Conservation (phyloP, 2,888 invertebrate species). For the Aricia artaxerxes region DNA sequence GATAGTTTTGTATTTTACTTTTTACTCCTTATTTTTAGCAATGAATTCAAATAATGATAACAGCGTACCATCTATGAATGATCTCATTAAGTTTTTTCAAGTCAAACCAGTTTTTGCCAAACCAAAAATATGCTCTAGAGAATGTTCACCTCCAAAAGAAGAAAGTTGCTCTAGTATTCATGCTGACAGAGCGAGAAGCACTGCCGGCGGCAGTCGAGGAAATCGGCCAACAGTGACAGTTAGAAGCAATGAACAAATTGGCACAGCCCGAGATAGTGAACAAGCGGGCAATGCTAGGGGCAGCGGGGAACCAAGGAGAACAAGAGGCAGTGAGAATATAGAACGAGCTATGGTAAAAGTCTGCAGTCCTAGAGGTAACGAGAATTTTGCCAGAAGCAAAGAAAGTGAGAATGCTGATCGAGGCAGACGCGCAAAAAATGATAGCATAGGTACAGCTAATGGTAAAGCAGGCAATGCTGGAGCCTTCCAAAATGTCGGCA, state of each 20-base stretch:
- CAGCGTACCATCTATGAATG: constrained; percentile 50
- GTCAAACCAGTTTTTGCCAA: constrained; percentile 65
- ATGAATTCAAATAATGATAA: constrained; percentile 27
- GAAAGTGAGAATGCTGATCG: not conserved
- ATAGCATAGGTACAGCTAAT: not conserved
- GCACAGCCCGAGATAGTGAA: not conserved
- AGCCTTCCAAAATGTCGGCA: not conserved
- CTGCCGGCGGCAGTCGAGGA: not conserved
- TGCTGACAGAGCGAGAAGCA: not conserved
- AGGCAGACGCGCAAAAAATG: not conserved
- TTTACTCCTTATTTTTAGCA: not conserved
- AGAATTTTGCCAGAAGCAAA: not conserved
- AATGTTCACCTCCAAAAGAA: constrained; percentile 50
- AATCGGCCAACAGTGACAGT: not conserved
- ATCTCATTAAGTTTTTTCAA: constrained; percentile 56
- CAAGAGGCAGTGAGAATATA: not conserved
- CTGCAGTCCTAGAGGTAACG: not conserved
- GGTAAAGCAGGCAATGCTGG: not conserved
- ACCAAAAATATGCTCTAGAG: constrained; percentile 49
- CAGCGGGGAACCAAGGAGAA: not conserved
- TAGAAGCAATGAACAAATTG: not conserved
- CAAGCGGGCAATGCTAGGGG: not conserved
- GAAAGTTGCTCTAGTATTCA: constrained; percentile 34
- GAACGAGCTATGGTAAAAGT: not conserved
- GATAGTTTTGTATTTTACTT: not conserved